Evolutionary conservation across 2,888 invertebrate genomes (phyloP).

Genomic region (Stegana nigrithorax): DNA sequence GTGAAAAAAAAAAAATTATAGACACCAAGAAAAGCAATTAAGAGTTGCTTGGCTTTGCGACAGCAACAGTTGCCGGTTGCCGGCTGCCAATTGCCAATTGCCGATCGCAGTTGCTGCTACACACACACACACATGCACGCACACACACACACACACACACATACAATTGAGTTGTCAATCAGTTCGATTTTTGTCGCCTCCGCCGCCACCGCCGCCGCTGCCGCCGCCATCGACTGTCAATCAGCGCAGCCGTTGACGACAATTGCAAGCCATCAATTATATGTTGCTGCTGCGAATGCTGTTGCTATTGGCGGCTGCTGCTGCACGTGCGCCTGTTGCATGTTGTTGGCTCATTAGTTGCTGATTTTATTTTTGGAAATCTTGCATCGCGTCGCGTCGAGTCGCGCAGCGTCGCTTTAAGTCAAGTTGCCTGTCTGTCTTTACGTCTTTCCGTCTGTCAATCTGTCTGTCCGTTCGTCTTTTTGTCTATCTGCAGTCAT

Average conservation of each 20-base stretch:
- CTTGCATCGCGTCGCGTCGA: background rate
- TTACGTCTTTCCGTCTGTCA: background rate
- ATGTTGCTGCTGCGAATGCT: constrained; percentile 6
- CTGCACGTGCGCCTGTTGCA: constrained; percentile 46
- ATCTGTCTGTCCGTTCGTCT: background rate
- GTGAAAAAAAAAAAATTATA: background rate
- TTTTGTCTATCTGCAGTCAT: background rate
- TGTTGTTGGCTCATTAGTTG: constrained; percentile 62
- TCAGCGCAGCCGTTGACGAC: constrained; percentile 2
- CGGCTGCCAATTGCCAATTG: constrained; percentile 1
- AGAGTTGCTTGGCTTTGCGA: background rate
- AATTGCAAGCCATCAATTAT: constrained; percentile 48
- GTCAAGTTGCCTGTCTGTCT: background rate
- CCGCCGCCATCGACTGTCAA: constrained; percentile 16
- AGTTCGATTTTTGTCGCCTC: constrained; percentile 20
- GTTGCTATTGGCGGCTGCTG: constrained; percentile 28
- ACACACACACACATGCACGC: too few species aligned
- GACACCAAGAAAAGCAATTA: background rate
- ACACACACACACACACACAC: too few species aligned
- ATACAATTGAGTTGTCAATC: constrained; percentile 58
- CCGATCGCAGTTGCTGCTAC: background rate
- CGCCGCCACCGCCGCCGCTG: background rate
- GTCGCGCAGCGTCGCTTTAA: background rate
- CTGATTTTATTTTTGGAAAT: constrained; percentile 60
- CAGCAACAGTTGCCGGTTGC: constrained; percentile 17